These are phyloP conservation scores for Euschistus heros DNA, from an alignment of 1,140 invertebrate genomes.

Conservation along the genomic window DNA sequence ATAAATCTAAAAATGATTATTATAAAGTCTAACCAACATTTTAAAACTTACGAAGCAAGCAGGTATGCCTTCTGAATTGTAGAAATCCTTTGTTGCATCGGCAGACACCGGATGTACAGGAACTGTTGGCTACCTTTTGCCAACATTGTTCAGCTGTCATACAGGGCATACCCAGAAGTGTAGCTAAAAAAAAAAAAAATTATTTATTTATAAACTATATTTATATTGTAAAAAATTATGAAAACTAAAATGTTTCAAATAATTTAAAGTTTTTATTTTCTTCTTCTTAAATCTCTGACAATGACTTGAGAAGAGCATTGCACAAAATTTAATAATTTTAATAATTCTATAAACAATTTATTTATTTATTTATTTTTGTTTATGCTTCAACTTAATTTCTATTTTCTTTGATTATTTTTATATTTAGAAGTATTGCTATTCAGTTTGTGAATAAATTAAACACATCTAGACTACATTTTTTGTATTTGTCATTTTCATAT, in stretches of 20 bases:
- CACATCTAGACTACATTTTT: too few species aligned
- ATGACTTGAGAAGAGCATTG: too few species aligned
- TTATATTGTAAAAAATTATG: background rate
- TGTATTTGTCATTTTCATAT: too few species aligned
- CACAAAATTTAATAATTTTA: too few species aligned
- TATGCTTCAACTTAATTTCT: too few species aligned
- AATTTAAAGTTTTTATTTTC: background rate
- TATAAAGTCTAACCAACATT: too few species aligned
- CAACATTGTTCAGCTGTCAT: slow-evolving; percentile 60
- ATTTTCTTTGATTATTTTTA: too few species aligned
- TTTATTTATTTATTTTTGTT: too few species aligned
- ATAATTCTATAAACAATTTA: too few species aligned
- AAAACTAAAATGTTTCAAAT: background rate
- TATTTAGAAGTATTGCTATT: too few species aligned
- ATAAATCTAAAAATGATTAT: too few species aligned
- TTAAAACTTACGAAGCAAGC: slow-evolving; percentile 69
- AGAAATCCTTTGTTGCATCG: slow-evolving; percentile 68
- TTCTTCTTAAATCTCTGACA: background rate
- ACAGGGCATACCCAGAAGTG: slow-evolving; percentile 63
- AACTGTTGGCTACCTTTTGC: slow-evolving; percentile 66
- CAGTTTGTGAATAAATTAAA: too few species aligned
- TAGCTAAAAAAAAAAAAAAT: slow-evolving; percentile 44
- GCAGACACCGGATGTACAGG: slow-evolving; percentile 59
- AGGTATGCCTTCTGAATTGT: slow-evolving; percentile 76
- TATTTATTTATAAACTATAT: background rate